phyloP scores from a whole-genome alignment of 2,113 vertebrate genomes.

The Neopipo cinnamomea region DNA sequence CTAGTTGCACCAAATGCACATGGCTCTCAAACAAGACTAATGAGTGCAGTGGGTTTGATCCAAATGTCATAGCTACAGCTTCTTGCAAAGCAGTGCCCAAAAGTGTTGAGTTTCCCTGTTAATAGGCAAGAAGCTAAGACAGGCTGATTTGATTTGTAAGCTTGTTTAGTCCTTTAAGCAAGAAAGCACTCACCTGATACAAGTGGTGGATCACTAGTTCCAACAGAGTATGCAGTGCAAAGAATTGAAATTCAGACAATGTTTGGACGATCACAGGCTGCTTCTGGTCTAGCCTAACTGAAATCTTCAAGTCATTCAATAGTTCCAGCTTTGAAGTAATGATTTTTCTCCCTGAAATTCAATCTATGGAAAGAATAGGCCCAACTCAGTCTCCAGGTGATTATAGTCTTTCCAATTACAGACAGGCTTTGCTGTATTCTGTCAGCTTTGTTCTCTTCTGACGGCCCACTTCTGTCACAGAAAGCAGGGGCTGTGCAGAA shows the following conservation, averaged over 20 bases:
- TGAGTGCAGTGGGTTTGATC: not conserved
- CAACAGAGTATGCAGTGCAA: rapidly evolving
- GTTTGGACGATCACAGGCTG: not conserved
- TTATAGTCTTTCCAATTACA: not conserved
- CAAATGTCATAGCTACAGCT: not conserved
- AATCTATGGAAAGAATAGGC: not conserved
- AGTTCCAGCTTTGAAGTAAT: not conserved
- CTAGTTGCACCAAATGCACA: not conserved
- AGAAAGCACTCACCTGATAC: not conserved
- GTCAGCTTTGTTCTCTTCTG: not conserved
- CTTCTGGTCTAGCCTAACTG: not conserved
- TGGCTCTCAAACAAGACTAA: not conserved
- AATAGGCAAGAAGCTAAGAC: not conserved
- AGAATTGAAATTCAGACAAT: not conserved
- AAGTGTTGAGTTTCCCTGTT: not conserved
- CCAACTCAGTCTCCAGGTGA: not conserved
- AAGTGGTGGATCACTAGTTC: not conserved
- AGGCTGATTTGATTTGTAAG: not conserved
- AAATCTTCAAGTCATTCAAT: not conserved
- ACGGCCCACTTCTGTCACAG: not conserved
- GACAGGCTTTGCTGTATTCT: not conserved
- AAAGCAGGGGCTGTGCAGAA: not conserved
- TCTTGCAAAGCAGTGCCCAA: not conserved
- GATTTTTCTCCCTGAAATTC: not conserved
- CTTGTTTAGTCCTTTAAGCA: not conserved